Base-by-base conservation (phyloP, 2,113 vertebrate genomes). In the Zosterops japonicus region DNA sequence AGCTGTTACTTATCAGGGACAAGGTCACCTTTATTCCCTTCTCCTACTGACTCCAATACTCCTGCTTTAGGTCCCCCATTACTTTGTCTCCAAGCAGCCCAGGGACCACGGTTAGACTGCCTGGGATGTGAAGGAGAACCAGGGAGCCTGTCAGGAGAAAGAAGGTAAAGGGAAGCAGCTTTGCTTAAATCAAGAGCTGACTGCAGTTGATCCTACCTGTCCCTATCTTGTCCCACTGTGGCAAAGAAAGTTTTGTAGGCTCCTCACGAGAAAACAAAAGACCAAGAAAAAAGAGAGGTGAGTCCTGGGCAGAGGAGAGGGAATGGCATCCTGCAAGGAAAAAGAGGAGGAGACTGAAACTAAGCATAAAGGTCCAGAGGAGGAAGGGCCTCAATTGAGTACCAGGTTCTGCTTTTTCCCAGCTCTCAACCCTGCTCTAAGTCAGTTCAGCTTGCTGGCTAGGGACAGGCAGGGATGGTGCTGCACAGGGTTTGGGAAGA, bases 61-160 rank as follows among this genome's bases (percentile, higher is more conserved):
- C 70, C 49, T 28, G 18, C 14, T 56, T 76, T 33, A 63, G 35
- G 25, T 39, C 27, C 4, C 29, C 9, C 0, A 0, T 39, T 46
- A 17, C 20, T 47, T 75, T 22, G 17, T 23, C 35, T 44, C 31
- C 6, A 23, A 14, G 7, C 56, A 63, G 55, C 42, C 19, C 42
- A 42, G 57, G 44, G 42, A 33, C 27, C 3, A 12, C 0, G 3
- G 10, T 20, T 50, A n/a, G 19, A 42, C 42, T 70, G 33, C 3
- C 27, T 36, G 49, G 56, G 33, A 33, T 12, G 42, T 0, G 2
- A 33, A 35, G 42, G 14, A 33, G 19, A 83, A 2, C 8, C 9
- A 36, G 16, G 14, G 35, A 44, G 8, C 42, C 36, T 70, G 31
- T 17, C 42, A 28, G 31, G 50, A 12, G 22, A 36, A 36, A 50